Conservation (phyloP, 2,888 invertebrate species). For the Phengaris alcon region DNA sequence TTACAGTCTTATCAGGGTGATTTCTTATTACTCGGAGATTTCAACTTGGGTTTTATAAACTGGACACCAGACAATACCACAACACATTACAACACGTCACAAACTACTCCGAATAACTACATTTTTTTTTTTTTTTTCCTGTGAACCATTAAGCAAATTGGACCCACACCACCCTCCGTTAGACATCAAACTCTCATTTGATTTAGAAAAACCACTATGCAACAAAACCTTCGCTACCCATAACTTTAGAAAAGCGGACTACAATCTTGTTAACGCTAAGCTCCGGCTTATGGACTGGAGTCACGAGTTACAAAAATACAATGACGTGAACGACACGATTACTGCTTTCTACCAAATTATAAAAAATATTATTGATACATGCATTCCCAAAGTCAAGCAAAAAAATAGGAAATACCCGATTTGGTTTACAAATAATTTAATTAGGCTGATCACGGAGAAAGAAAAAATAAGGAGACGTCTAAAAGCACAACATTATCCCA, state of each 20-base stretch:
- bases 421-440: too few species aligned
- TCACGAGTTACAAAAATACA: neutral
- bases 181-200: conserved; percentile 11
- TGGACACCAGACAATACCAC: too few species aligned
- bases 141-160: neutral
- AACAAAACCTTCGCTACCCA: neutral
- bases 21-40: conserved; percentile 29
- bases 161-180: conserved; percentile 25
- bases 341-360: too few species aligned
- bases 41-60: conserved; percentile 25
- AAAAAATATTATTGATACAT: too few species aligned
- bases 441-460: too few species aligned
- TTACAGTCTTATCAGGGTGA: conserved; percentile 22
- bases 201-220: neutral
- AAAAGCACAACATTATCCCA: too few species aligned
- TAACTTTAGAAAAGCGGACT: conserved; percentile 28
- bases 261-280: neutral
- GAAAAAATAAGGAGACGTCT: too few species aligned
- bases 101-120: too few species aligned
- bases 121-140: too few species aligned
- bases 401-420: too few species aligned
- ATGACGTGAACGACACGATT: conserved; percentile 19
- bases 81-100: too few species aligned
- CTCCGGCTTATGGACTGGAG: conserved; percentile 12
- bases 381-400: too few species aligned